These are phyloP conservation scores for Coelopa pilipes DNA, from an alignment of 2,888 invertebrate genomes.

Conservation along the genomic window DNA sequence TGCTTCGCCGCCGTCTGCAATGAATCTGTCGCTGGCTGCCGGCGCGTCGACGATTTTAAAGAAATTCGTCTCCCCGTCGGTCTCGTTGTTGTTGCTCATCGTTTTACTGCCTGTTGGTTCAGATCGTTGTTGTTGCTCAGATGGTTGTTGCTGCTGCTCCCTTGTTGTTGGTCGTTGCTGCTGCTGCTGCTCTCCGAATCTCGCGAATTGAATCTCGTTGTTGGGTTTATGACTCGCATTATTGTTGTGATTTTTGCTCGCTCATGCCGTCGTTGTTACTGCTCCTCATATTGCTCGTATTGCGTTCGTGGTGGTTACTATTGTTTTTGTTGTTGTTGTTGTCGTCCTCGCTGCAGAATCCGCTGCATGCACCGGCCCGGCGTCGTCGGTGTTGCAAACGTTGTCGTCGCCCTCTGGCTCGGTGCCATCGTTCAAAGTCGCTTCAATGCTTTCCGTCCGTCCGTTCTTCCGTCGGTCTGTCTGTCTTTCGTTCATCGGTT, in stretches of 20 bases:
- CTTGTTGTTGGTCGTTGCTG: background rate
- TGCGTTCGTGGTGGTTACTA: background rate
- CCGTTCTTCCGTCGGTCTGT: background rate
- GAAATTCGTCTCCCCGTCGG: conserved; percentile 50
- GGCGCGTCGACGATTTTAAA: conserved; percentile 54
- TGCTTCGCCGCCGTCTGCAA: conserved; percentile 53
- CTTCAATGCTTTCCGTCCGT: too few species aligned
- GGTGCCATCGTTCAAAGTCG: too few species aligned
- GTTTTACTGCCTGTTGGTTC: background rate
- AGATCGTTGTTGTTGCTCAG: background rate
- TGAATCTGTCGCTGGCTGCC: conserved; percentile 53
- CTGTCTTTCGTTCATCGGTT: too few species aligned
- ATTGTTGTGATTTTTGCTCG: too few species aligned
- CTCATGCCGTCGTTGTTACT: too few species aligned
- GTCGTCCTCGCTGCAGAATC: background rate
- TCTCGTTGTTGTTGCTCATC: background rate
- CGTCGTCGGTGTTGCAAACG: background rate
- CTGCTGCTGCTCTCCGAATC: background rate
- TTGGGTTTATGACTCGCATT: too few species aligned
- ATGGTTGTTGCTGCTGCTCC: background rate
- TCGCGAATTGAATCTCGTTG: too few species aligned
- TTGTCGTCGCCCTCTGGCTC: too few species aligned
- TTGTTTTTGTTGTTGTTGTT: background rate
- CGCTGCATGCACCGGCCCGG: background rate
- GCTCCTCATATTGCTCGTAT: background rate